Evolutionary conservation across 1,140 invertebrate species (phyloP).

Genomic region (Formica exsecta): DNA sequence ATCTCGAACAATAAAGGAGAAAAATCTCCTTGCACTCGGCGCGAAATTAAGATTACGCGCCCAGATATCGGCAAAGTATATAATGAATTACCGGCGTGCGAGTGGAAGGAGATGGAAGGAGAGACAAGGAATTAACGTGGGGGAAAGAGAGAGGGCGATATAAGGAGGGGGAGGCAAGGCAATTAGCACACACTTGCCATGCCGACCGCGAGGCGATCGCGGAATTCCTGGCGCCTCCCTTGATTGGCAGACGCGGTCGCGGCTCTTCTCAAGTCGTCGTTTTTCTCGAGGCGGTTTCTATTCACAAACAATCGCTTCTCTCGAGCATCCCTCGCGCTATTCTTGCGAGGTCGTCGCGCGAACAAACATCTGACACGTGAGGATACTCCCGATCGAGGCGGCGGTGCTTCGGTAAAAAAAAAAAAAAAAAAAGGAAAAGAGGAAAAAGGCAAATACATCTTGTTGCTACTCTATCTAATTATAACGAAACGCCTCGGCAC

Average conservation of each 20-base stretch:
- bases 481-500: constrained; percentile 18
- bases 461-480: constrained; percentile 36
- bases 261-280: constrained; percentile 5
- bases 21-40: constrained; percentile 22
- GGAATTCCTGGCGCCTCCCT: constrained; percentile 76
- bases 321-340: constrained; percentile 17
- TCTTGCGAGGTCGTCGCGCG: constrained; percentile 30
- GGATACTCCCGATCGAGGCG: constrained; percentile 54
- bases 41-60: constrained; percentile 10
- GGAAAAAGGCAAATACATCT: not conserved
- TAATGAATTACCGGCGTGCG: constrained; percentile 53
- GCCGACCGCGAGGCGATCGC: constrained; percentile 71
- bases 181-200: constrained; percentile 81
- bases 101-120: not conserved
- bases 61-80: constrained; percentile 47
- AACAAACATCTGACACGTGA: constrained; percentile 42
- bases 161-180: constrained; percentile 47
- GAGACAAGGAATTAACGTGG: not conserved
- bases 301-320: constrained; percentile 62
- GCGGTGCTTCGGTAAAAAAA: not conserved
- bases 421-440: not conserved
- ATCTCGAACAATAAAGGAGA: not conserved
- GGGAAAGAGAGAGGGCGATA: not conserved
- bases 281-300: constrained; percentile 68
- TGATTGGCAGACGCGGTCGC: constrained; percentile 75